Evolutionary conservation across 2,888 invertebrate species (phyloP).

Genomic region (Clivina fossor): DNA sequence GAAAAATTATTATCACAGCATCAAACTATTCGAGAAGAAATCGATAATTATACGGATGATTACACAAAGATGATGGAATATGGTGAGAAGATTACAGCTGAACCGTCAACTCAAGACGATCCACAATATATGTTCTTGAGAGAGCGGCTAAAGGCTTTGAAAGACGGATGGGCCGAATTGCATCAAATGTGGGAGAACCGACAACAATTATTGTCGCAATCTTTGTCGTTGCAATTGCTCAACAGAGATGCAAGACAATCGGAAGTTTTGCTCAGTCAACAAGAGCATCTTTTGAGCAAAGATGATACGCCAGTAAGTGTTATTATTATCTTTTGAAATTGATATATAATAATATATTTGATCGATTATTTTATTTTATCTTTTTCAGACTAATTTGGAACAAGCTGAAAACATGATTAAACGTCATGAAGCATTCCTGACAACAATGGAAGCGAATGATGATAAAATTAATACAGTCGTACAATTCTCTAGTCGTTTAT

Average conservation of each 20-base stretch:
- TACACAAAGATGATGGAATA: constrained; percentile 99
- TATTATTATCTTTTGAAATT: not conserved
- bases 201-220: constrained; percentile 91
- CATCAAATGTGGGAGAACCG: constrained; percentile 99
- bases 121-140: constrained; percentile 99
- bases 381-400: constrained; percentile 76
- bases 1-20: constrained; percentile 96
- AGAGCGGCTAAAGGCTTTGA: constrained; percentile 94
- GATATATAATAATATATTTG: constrained; percentile 1
- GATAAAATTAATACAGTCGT: constrained; percentile 98
- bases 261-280: constrained; percentile 95
- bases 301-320: constrained; percentile 50
- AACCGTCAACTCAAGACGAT: constrained; percentile 87
- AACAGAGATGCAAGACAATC: constrained; percentile 97
- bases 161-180: constrained; percentile 98
- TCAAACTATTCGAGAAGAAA: constrained; percentile 98
- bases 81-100: constrained; percentile 90
- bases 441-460: constrained; percentile 99
- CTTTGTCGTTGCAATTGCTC: constrained; percentile 92
- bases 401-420: constrained; percentile 97
- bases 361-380: too few species aligned
- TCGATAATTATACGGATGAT: constrained; percentile 98
- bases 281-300: constrained; percentile 96
- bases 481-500: constrained; percentile 87
- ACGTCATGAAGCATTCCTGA: constrained; percentile 97